Percentiles rank a stretch among this genome's conserved stretches.
Evolutionary conservation across 2,797 vertebrate genomes (phyloP).

Genomic region (Premnoplex brunnescens): DNA sequence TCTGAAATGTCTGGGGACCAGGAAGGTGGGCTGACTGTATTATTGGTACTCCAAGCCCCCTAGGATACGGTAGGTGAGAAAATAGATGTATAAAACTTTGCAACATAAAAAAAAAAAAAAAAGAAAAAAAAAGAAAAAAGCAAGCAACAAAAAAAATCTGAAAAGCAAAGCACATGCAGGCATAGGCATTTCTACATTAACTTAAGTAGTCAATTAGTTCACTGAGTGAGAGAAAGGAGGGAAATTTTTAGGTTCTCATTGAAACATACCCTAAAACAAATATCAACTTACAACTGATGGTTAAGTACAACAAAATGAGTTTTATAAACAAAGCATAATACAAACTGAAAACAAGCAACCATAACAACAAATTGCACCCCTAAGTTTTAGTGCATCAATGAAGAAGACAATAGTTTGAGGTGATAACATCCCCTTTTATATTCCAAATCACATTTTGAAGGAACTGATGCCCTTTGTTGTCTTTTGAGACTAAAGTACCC

Average conservation of each 20-base stretch:
- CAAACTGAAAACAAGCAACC: background rate
- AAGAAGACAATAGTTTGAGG: background rate
- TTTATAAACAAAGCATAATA: constrained; percentile 10
- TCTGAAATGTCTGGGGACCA: constrained; percentile 97
- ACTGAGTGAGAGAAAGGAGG: constrained; percentile 11
- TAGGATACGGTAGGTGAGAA: constrained; percentile 91
- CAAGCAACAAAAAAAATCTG: constrained; percentile 84
- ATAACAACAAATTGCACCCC: background rate
- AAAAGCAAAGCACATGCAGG: constrained; percentile 86
- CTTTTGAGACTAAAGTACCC: background rate
- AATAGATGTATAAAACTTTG: constrained; percentile 86
- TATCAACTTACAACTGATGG: background rate
- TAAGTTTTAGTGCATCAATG: background rate
- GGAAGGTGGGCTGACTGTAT: constrained; percentile 96
- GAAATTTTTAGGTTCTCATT: constrained; percentile 30
- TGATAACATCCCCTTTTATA: background rate
- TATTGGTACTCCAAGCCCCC: constrained; percentile 98
- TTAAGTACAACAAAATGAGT: background rate
- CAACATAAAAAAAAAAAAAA: constrained; percentile 70
- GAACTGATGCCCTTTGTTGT: background rate
- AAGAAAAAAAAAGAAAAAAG: constrained; percentile 72
- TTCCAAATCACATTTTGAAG: background rate
- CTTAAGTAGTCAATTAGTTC: constrained; percentile 49
- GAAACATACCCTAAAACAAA: constrained; percentile 1
- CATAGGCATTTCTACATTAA: constrained; percentile 65